Evolutionary conservation across 2,888 invertebrate species (phyloP).

Genomic region (Periphyllus acericola): DNA sequence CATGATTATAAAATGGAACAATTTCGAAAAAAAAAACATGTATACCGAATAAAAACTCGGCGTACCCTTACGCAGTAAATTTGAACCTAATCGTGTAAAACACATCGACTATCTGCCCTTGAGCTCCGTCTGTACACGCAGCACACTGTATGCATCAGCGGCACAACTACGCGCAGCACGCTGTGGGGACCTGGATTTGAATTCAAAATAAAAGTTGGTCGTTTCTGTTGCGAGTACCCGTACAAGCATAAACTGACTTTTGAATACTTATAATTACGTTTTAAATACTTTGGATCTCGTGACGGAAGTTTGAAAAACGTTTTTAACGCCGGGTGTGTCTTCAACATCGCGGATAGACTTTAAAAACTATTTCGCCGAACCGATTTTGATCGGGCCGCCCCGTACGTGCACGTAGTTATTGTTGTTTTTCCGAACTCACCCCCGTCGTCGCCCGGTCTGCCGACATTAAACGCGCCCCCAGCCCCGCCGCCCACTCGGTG

Average conservation of each 20-base stretch:
- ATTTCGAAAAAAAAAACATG: too few species aligned
- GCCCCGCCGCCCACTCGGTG: too few species aligned
- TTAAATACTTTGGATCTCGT: constrained; percentile 13
- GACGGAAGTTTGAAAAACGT: constrained; percentile 7
- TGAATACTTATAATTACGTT: constrained; percentile 22
- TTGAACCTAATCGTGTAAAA: too few species aligned
- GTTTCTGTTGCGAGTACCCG: background rate
- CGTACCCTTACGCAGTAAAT: too few species aligned
- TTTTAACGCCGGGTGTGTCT: background rate
- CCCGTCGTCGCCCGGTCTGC: background rate
- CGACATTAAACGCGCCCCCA: background rate
- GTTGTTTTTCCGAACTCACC: background rate
- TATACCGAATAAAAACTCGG: too few species aligned
- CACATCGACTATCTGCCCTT: too few species aligned
- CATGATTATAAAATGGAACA: too few species aligned
- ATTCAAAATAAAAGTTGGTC: background rate
- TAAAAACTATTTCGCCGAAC: background rate
- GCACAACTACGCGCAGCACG: too few species aligned
- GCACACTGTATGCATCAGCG: too few species aligned
- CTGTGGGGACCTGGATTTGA: background rate
- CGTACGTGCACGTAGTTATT: too few species aligned
- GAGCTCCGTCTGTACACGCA: too few species aligned
- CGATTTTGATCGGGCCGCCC: background rate
- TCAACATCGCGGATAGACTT: background rate
- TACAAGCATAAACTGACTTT: background rate